Conservation (phyloP, 2,888 invertebrate genomes). For the Lasioglossum pauxillum region DNA sequence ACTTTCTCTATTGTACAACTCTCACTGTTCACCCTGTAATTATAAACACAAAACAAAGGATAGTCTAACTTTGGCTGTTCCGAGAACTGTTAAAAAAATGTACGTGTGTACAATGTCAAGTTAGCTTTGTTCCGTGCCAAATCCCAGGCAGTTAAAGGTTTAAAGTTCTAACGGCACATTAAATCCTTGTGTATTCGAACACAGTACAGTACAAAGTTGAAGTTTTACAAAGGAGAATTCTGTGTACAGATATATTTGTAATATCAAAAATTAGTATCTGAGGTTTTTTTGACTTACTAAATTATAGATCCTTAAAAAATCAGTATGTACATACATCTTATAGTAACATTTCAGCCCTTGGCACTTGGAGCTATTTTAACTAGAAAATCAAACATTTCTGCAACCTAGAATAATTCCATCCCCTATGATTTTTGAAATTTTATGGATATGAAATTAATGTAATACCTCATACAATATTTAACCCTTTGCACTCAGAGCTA, state of each 20-base stretch:
- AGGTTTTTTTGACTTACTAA: neutral
- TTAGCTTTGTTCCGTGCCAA: neutral
- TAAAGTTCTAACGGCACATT: neutral
- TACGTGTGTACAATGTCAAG: neutral
- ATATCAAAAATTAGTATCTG: neutral
- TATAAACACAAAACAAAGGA: conserved; percentile 6
- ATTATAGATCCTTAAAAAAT: neutral
- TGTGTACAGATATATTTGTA: neutral
- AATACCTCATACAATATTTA: no score
- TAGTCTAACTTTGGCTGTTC: neutral
- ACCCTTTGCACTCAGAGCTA: no score
- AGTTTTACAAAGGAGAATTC: neutral
- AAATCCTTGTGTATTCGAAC: neutral
- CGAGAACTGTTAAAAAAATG: conserved; percentile 1
- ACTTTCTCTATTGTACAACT: neutral
- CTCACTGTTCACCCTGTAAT: neutral
- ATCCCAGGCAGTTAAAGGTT: neutral
- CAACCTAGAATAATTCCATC: no score
- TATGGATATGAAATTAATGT: no score
- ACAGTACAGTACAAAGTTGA: neutral
- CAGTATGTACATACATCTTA: neutral
- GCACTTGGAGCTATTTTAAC: no score
- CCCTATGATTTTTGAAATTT: neutral
- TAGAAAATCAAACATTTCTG: no score
- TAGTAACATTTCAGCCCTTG: neutral